These are phyloP conservation scores for Larimichthys polyactis DNA, from an alignment of 2,113 vertebrate species.

Conservation along the genomic window DNA sequence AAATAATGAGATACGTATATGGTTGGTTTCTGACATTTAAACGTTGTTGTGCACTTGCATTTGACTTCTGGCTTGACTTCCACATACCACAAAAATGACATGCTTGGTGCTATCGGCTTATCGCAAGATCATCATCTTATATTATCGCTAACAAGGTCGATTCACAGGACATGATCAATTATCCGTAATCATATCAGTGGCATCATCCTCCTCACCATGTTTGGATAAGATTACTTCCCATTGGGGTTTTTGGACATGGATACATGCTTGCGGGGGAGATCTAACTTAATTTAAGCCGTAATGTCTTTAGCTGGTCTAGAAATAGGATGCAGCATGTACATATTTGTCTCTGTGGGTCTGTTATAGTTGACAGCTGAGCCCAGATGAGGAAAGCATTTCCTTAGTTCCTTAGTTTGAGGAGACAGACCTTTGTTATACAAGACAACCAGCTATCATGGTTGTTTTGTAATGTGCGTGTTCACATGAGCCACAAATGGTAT, in stretches of 20 bases:
- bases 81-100: conserved; percentile 3
- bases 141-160: conserved; percentile 63
- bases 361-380: conserved; percentile 60
- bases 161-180: conserved; percentile 79
- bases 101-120: conserved; percentile 40
- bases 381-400: conserved; percentile 26
- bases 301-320: conserved; percentile 79
- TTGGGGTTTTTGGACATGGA: conserved; percentile 73
- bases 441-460: background rate
- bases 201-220: conserved; percentile 68
- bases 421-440: conserved; percentile 2
- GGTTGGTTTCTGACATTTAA: background rate
- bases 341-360: conserved; percentile 60
- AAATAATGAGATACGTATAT: background rate
- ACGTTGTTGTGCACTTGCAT: background rate
- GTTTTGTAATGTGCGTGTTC: background rate
- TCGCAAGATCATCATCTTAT: conserved; percentile 63
- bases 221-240: conserved; percentile 73
- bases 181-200: conserved; percentile 75
- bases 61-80: conserved; percentile 49
- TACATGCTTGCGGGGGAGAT: conserved; percentile 69
- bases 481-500: background rate
- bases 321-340: conserved; percentile 73
- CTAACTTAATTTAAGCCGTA: conserved; percentile 79
- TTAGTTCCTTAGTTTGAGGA: conserved; percentile 11